A percentile compares a stretch with the other conserved stretches of the same genome.
phyloP scores from a whole-genome alignment of 2,113 vertebrate species.

The Atractosteus spatula region DNA sequence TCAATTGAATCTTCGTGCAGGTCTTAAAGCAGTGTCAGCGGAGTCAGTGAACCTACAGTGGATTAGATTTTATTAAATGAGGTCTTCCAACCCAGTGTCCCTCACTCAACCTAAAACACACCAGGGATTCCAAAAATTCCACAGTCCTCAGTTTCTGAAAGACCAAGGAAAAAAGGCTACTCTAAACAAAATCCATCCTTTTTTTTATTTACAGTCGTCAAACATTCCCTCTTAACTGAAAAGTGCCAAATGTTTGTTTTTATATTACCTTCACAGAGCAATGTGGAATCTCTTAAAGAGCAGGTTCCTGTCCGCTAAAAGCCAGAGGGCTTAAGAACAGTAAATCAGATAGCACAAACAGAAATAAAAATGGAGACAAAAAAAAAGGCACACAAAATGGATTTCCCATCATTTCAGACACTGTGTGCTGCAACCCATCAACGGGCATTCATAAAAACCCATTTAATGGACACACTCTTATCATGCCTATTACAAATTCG shows the following conservation, averaged over 20 bases:
- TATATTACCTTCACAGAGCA: conserved; percentile 27
- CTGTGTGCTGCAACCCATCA: neutral
- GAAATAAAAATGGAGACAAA: conserved; percentile 11
- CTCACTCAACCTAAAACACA: too few species aligned
- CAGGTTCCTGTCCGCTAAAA: conserved; percentile 56
- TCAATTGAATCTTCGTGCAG: too few species aligned
- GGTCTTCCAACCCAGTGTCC: too few species aligned
- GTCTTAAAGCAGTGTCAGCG: too few species aligned
- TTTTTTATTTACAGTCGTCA: neutral
- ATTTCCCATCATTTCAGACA: conserved; percentile 56
- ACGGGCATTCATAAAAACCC: neutral
- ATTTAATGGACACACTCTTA: neutral
- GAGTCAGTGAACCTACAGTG: too few species aligned
- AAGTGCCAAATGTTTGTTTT: conserved; percentile 46
- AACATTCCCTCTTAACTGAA: neutral
- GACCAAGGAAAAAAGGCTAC: too few species aligned
- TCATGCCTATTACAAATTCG: neutral
- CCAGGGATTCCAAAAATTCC: too few species aligned
- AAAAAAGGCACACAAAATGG: conserved; percentile 28
- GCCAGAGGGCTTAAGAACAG: conserved; percentile 51
- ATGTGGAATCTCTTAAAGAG: conserved; percentile 34
- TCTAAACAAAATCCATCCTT: too few species aligned
- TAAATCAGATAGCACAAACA: conserved; percentile 51
- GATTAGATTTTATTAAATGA: too few species aligned
- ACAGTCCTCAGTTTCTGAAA: too few species aligned